Evolutionary conservation across 2,888 invertebrate species (phyloP), one percentile per base, ranked within the genome.

Genomic region (Agrochola litura): DNA sequence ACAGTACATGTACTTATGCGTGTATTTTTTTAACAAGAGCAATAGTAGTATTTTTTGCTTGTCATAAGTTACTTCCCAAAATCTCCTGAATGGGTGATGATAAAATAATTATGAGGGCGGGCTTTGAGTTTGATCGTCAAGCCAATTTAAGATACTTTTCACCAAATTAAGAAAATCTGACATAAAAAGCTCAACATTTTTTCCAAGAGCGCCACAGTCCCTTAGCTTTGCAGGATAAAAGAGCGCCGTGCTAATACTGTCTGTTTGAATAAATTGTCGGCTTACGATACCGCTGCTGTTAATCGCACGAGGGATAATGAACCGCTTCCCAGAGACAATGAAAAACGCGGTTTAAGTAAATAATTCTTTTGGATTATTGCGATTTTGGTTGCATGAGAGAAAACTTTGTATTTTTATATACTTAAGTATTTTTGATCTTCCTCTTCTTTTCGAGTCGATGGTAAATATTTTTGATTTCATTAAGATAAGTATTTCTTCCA

Each of bases 241-340:
- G 58, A 64, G 67, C 10, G 37, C 25, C 0, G 25, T 0, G 85
- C 19, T 82, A 76, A 69, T 66, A 41, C 82, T 30, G 37, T 6
- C 14, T 43, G 43, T 41, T 46, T 52, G 68, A 82, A 85, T 85
- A 82, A 85, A 82, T 82, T 61, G 63, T 61, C 60, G 43, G 82
- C 82, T 82, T 82, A 85, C 77, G 68, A 82, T 70, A 63, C n/a
- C 52, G 56, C 60, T n/a, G 6, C 63, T 56, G 77, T 37, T 82
- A 76, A 85, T 82, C 71, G 68, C 56, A n/a, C 41, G 43, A 25
- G 16, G 84, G 85, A 76, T 85, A 68, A 69, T 58, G 77, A 68
- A 85, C n/a, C 46, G 64, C 37, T 64, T 71, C 0, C 10, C 19
- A 8, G 6, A 60, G 41, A 76, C 58, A 67, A n/a, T 61, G 49